Evolutionary conservation across 2,797 vertebrate genomes (phyloP).

Genomic region (Acrocephalus scirpaceus): DNA sequence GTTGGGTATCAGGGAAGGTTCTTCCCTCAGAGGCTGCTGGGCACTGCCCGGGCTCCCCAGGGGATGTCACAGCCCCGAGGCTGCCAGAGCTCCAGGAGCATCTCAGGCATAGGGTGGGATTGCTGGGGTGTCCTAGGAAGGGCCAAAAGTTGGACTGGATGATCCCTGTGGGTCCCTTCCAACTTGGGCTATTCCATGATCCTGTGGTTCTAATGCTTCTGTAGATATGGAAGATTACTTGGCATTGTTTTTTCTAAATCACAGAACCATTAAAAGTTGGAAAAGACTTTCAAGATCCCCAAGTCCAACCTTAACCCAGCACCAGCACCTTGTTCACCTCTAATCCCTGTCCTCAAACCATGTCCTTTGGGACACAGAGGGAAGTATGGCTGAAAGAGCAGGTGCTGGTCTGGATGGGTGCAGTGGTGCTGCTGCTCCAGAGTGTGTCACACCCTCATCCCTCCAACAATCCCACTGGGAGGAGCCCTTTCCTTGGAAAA

Average conservation of each 20-base stretch:
- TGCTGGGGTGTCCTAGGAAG: neutral
- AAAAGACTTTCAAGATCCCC: neutral
- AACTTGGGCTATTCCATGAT: neutral
- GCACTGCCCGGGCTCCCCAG: neutral
- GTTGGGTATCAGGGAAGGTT: neutral
- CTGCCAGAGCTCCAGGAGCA: neutral
- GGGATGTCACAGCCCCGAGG: neutral
- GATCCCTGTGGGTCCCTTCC: neutral
- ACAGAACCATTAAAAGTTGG: neutral
- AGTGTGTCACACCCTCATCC: neutral
- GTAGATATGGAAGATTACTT: neutral
- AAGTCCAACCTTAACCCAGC: neutral
- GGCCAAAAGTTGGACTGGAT: neutral
- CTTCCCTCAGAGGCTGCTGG: neutral
- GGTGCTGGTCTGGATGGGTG: fast-evolving
- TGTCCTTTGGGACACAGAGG: neutral
- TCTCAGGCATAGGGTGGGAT: neutral
- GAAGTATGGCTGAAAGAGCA: neutral
- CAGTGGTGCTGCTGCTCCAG: neutral
- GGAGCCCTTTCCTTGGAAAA: neutral
- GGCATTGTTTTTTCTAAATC: neutral
- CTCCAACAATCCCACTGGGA: neutral
- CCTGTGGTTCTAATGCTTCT: neutral
- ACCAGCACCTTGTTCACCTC: neutral
- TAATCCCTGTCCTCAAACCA: neutral